A percentile compares a stretch with the other conserved stretches of the same genome.
phyloP scores from a whole-genome alignment of 2,113 vertebrate genomes.

The Fregetta grallaria region DNA sequence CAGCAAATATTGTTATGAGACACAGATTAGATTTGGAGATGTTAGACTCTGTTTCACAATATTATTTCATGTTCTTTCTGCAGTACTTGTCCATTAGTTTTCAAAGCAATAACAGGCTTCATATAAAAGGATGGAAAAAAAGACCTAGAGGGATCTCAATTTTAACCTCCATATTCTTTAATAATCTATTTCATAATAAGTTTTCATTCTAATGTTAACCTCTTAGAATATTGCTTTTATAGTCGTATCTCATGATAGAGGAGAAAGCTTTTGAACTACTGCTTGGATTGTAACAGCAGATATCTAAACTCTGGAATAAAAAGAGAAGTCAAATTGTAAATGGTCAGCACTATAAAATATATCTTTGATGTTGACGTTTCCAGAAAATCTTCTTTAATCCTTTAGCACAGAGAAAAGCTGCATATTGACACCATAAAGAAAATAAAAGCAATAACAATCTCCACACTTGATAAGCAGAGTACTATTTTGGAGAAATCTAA shows the following conservation, averaged over 20 bases:
- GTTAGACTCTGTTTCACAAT: not conserved
- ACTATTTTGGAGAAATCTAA: not conserved
- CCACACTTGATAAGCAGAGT: not conserved
- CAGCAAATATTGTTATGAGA: not conserved
- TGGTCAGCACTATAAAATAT: not conserved
- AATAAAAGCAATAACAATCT: not conserved
- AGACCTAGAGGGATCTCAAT: not conserved
- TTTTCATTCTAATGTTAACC: not conserved
- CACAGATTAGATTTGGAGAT: not conserved
- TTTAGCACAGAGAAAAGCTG: not conserved
- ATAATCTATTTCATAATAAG: not conserved
- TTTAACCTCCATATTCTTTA: not conserved
- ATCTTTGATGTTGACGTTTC: not conserved
- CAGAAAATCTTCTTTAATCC: not conserved
- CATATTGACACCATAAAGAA: not conserved
- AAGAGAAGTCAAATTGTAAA: not conserved
- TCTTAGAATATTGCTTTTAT: not conserved
- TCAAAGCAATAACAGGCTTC: not conserved
- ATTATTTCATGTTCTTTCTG: not conserved
- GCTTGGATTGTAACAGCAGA: not conserved
- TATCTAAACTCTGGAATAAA: not conserved
- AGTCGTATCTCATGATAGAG: not conserved
- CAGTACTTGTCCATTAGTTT: not conserved
- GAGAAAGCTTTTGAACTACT: not conserved
- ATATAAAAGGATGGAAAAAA: not conserved